phyloP scores from a whole-genome alignment of 1,140 invertebrate genomes.

The Aricia agestis region DNA sequence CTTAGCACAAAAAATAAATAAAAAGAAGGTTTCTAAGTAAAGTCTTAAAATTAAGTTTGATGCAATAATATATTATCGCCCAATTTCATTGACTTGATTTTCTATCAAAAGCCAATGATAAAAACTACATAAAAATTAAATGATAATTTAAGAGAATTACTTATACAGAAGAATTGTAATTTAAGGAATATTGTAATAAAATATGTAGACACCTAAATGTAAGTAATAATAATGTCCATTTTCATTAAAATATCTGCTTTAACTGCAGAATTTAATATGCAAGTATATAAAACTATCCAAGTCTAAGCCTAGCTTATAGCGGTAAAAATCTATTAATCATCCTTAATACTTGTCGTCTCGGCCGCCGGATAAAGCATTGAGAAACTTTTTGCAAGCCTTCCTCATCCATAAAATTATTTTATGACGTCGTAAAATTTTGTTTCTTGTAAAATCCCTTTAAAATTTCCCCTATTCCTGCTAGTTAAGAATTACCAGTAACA shows the following conservation, averaged over 20 bases:
- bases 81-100: no score
- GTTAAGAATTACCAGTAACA: no score
- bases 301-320: neutral
- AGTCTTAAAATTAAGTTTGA: no score
- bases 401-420: neutral
- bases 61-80: no score
- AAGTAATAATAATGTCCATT: neutral
- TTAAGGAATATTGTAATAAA: no score
- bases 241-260: neutral
- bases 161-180: no score
- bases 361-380: neutral
- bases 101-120: no score
- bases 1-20: no score
- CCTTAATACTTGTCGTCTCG: neutral
- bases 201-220: neutral
- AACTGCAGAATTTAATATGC: neutral
- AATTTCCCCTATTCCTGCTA: neutral
- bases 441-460: neutral
- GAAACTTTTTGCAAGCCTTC: neutral
- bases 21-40: no score
- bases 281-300: conserved; percentile 6
- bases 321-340: conserved; percentile 9
- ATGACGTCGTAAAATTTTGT: neutral
- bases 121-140: no score
- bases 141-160: no score